Base-by-base conservation (phyloP, 2,888 invertebrate genomes). In the Hydrotaea cyrtoneurina region DNA sequence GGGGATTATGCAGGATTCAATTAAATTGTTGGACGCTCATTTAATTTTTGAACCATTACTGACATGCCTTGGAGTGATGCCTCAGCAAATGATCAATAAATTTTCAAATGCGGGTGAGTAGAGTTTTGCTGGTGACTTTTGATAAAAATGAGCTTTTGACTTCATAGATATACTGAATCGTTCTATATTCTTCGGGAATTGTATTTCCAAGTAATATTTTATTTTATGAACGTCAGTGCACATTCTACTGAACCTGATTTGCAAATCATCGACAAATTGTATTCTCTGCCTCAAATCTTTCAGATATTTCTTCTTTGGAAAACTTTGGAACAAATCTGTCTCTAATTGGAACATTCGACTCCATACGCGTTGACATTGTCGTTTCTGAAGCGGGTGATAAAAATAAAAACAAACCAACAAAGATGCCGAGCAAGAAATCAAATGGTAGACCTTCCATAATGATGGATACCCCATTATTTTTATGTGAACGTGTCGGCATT, bases 41-140 rank as follows among this genome's bases (percentile, higher is more conserved):
- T 94, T 97, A 71, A 97, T 98, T 89, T 98, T 98, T 93, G 97
- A 98, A 91, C 98, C 98, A 0, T 94, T 99, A 88, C 93, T 99
- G 17, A 95, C 96, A 0, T 97, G 97, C 82, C 93, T 98, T 43
- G 98, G 98, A 0, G 96, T 98, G 0, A 97, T 96, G 95, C 97
- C 97, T 1, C 96, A 97, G 89, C 97, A 97, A 93, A 95, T 98
- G 92, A 89, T 92, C 2, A 92, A 92, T 82, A 92, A 92, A 83
- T 91, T 92, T 77, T 88, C 91, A 2, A 92, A 92, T 87, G 88
- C 92, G 0, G 90, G 89, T 88, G 80, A 74, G 87, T 82, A 4
- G 31, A 31, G 31, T 31, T 4, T 2, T 7, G 7, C 31, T 31
- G 2, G 31, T 31, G 3, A 31, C 3, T 7, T 31, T 31, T 31